These are phyloP conservation scores for Condylura cristata DNA, from an alignment of 2,113 vertebrate species.

Conservation along the genomic window DNA sequence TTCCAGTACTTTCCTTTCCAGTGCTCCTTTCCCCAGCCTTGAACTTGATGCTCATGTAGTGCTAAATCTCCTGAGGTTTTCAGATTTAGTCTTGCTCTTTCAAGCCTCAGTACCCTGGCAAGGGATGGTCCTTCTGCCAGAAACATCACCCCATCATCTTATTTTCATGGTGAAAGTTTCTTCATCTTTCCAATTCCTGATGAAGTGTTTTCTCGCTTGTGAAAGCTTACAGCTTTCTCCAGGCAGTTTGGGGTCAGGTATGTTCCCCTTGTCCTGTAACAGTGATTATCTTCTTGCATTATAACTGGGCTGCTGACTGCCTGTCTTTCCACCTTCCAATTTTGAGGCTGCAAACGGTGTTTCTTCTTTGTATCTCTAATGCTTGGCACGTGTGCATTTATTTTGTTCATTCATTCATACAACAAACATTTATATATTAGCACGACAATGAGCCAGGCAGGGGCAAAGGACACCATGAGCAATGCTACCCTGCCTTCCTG, in stretches of 20 bases:
- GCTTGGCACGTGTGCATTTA: not conserved
- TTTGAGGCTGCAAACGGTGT: not conserved
- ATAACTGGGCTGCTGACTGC: not conserved
- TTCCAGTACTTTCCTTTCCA: not conserved
- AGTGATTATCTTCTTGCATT: not conserved
- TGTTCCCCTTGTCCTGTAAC: not conserved
- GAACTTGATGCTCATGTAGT: not conserved
- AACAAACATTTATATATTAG: not conserved
- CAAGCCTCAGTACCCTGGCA: not conserved
- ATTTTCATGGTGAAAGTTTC: not conserved
- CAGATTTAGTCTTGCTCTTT: not conserved
- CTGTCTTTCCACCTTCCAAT: not conserved
- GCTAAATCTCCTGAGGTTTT: not conserved
- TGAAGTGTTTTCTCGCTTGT: conserved; percentile 44
- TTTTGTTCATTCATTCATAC: not conserved
- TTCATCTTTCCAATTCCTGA: conserved; percentile 29
- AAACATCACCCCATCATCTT: not conserved
- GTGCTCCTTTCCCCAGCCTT: not conserved
- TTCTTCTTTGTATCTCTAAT: not conserved
- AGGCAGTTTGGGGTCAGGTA: not conserved
- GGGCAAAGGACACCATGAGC: not conserved
- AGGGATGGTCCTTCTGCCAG: not conserved
- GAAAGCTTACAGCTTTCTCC: not conserved
- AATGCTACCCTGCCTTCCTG: not conserved
- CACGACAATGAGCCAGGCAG: not conserved